phyloP scores from a whole-genome alignment of 2,113 vertebrate species.

The Haplochromis vanheusdeni region DNA sequence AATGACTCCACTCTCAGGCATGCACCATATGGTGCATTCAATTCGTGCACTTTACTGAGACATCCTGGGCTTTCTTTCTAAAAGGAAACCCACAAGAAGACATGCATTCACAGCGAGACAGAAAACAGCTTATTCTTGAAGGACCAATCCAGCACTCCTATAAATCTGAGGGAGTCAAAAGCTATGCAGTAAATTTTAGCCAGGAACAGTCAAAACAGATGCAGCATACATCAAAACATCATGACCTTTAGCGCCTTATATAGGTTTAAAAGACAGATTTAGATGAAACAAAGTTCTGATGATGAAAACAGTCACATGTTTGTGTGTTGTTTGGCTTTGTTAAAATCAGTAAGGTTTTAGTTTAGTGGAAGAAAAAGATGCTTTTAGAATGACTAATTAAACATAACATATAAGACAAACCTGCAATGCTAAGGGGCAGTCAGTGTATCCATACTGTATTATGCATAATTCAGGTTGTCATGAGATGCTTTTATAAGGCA shows the following conservation, averaged over 20 bases:
- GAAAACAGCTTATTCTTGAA: neutral
- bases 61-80: neutral
- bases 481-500: neutral
- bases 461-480: neutral
- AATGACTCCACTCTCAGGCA: neutral
- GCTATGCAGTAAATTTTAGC: neutral
- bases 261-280: neutral
- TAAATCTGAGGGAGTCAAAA: neutral
- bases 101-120: neutral
- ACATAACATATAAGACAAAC: neutral
- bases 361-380: neutral
- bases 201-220: neutral
- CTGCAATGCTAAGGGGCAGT: neutral
- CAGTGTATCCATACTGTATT: neutral
- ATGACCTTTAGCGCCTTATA: neutral
- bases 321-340: neutral
- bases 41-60: neutral
- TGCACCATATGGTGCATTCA: neutral
- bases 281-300: neutral
- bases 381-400: neutral
- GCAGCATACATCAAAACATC: neutral
- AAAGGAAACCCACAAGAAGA: neutral
- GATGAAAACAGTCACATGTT: neutral
- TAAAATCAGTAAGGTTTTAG: neutral
- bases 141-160: neutral